Evolutionary conservation across 2,888 invertebrate species (phyloP).

Genomic region (Epistrophe eligans): DNA sequence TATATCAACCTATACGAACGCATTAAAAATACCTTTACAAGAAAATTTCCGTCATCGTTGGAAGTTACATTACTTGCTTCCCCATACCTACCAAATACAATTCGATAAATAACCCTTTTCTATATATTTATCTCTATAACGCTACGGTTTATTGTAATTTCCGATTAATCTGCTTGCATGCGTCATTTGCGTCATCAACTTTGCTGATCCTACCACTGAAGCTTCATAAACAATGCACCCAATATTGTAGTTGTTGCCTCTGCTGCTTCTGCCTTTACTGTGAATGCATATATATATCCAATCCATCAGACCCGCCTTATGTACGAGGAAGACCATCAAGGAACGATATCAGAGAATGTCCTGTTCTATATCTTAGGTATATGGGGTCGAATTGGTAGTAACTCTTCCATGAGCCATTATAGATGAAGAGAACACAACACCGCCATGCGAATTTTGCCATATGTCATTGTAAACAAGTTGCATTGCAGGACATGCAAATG

Average conservation of each 20-base stretch:
- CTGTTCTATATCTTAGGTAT: constrained; percentile 7
- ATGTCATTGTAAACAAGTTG: constrained; percentile 75
- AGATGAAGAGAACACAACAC: constrained; percentile 70
- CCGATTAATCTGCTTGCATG: constrained; percentile 75
- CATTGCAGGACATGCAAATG: constrained; percentile 58
- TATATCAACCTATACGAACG: too few species aligned
- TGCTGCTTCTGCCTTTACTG: constrained; percentile 2
- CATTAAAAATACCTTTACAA: background rate
- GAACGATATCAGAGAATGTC: background rate
- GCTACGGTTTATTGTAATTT: constrained; percentile 74
- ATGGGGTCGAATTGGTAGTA: constrained; percentile 51
- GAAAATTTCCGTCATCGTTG: background rate
- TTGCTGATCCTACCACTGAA: constrained; percentile 67
- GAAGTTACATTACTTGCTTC: background rate
- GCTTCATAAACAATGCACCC: constrained; percentile 72
- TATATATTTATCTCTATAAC: constrained; percentile 49
- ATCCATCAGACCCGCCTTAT: background rate
- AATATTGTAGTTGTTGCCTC: constrained; percentile 53
- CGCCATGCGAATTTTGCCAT: constrained; percentile 75
- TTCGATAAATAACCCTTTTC: background rate
- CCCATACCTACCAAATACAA: constrained; percentile 1
- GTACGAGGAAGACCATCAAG: background rate
- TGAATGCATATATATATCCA: background rate
- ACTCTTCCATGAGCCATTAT: constrained; percentile 72
- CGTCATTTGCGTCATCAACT: constrained; percentile 75